Percentiles rank a stretch among this genome's conserved stretches.
phyloP scores from a whole-genome alignment of 2,888 invertebrate species.

The Oscheius sp. region DNA sequence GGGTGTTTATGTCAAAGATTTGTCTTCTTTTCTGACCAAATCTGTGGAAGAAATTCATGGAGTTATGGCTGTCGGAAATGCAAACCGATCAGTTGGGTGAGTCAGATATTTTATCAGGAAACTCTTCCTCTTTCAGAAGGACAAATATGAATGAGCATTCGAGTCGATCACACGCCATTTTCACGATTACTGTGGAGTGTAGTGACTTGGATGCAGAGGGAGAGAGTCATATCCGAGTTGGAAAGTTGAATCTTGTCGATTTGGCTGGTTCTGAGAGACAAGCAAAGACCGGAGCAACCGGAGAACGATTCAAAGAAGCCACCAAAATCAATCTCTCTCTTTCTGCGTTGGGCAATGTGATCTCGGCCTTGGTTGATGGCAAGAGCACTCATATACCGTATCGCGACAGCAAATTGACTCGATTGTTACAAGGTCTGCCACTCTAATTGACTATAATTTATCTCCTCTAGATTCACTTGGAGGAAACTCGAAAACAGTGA shows the following conservation, averaged over 20 bases:
- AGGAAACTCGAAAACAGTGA: constrained; percentile 97
- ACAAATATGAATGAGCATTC: constrained; percentile 99
- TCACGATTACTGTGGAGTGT: constrained; percentile 96
- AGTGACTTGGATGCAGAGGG: constrained; percentile 78
- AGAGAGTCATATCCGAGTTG: constrained; percentile 78
- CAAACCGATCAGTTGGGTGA: constrained; percentile 87
- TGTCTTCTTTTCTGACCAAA: constrained; percentile 85
- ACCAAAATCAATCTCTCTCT: constrained; percentile 97
- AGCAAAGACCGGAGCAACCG: constrained; percentile 87
- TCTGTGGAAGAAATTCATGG: constrained; percentile 90
- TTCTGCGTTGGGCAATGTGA: constrained; percentile 95
- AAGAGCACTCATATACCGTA: constrained; percentile 97
- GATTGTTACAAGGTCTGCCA: constrained; percentile 83
- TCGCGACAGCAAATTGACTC: constrained; percentile 93
- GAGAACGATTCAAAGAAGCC: constrained; percentile 79
- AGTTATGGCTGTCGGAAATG: constrained; percentile 91
- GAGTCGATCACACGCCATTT: constrained; percentile 88
- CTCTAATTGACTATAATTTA: neutral
- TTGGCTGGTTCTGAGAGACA: constrained; percentile 97
- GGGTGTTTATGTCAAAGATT: constrained; percentile 56
- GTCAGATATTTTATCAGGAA: neutral
- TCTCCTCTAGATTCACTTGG: constrained; percentile 86
- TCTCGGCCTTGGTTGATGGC: constrained; percentile 95
- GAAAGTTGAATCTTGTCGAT: constrained; percentile 95
- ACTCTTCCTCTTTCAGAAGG: constrained; percentile 47